Conservation (phyloP, 2,888 invertebrate species). For the Tachina fera region DNA sequence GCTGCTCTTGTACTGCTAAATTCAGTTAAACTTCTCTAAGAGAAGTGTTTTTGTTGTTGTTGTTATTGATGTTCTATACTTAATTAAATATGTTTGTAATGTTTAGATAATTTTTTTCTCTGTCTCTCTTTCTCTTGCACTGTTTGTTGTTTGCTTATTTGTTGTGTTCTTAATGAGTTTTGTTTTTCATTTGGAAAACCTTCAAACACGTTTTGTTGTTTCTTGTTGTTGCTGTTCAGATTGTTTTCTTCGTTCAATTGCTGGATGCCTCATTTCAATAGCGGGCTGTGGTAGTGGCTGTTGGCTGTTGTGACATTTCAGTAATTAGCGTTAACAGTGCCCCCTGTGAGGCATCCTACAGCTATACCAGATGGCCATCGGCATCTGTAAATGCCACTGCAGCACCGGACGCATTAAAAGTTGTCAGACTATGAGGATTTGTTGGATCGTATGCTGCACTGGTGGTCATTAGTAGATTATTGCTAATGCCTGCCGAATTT, state of each 20-base stretch:
- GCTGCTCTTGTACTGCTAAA: slow-evolving; percentile 37
- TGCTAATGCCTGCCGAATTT: slow-evolving; percentile 83
- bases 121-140: neutral
- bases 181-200: slow-evolving; percentile 36
- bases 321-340: slow-evolving; percentile 62
- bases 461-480: slow-evolving; percentile 79
- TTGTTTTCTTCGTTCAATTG: neutral
- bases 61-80: slow-evolving; percentile 16
- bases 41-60: slow-evolving; percentile 26
- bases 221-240: neutral
- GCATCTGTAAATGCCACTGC: slow-evolving; percentile 83
- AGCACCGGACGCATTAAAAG: slow-evolving; percentile 78
- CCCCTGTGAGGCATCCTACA: slow-evolving; percentile 77
- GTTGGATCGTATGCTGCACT: slow-evolving; percentile 81
- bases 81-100: slow-evolving; percentile 29
- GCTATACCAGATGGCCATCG: slow-evolving; percentile 83
- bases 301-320: slow-evolving; percentile 52
- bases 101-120: neutral
- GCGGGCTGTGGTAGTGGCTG: slow-evolving; percentile 73
- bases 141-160: slow-evolving; percentile 14
- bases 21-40: slow-evolving; percentile 41
- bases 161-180: slow-evolving; percentile 31
- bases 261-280: slow-evolving; percentile 73
- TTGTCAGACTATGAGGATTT: slow-evolving; percentile 80
- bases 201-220: slow-evolving; percentile 25